Base-by-base conservation (phyloP, 2,797 vertebrate genomes). In the Lycodopsis pacificus region DNA sequence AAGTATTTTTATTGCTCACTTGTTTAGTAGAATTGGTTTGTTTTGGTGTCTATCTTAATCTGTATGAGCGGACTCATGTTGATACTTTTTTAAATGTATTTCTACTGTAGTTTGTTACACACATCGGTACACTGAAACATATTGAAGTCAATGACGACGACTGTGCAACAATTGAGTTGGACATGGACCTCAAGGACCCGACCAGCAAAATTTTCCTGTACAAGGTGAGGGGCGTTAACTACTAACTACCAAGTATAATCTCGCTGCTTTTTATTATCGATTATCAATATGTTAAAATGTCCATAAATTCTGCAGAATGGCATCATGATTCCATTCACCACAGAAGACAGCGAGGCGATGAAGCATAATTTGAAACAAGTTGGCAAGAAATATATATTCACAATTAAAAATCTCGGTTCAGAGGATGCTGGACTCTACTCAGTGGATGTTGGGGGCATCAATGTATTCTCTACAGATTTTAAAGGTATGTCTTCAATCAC, bases 371-470 rank as follows among this genome's bases (percentile, higher is more conserved):
- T 97, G 77, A 95, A 95, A 85, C 88, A 84, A 73, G 85, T 96
- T 34, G 97, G 97, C 10, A 97, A 95, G 9, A 97, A 96, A 75
- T 94, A 86, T 38, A 1, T 95, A 17, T 98, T 98, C 87, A 94
- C 87, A 1, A 90, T 98, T 80, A 95, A 91, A 0, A 95, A 96
- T 1, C 92, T 97, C 40, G 82, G 73, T 36, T 76, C 88, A 0
- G 95, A 96, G 20, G 97, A 98, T 32, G 96, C 97, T 0, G 97
- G 97, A 38, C 71, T 98, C 17, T 98, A 98, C 83, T 97, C 97
- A 53, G 94, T 98, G 89, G 95, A 95, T 84, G 95, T 98, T 86
- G 96, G 95, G 82, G 96, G 96, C 0, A 87, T 95, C 11, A 96
- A 95, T 36, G 49, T 99, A 59, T 98, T 99, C 91, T 96, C 97